These are phyloP conservation scores for Epinephelus malabaricus DNA, from an alignment of 2,797 vertebrate genomes.

Conservation along the genomic window DNA sequence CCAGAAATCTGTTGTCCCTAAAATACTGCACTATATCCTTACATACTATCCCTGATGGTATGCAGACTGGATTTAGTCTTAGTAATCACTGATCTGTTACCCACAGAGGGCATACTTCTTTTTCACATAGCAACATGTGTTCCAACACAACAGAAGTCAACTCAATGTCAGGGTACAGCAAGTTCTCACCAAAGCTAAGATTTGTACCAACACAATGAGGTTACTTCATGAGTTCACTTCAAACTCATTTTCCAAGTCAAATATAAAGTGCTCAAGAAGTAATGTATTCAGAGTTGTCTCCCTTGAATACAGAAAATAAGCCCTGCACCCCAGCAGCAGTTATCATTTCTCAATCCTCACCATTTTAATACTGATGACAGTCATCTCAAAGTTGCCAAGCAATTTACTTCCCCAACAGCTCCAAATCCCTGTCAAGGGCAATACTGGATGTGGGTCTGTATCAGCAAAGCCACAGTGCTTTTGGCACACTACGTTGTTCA, in stretches of 20 bases:
- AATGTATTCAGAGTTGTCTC: constrained; percentile 3
- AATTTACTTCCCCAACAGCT: constrained; percentile 35
- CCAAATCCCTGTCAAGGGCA: constrained; percentile 32
- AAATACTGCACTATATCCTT: neutral
- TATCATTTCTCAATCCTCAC: constrained; percentile 9
- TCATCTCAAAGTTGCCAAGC: constrained; percentile 21
- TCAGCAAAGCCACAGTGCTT: constrained; percentile 32
- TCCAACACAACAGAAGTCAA: neutral
- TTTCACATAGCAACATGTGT: neutral
- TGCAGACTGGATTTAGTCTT: neutral
- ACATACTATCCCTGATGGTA: neutral
- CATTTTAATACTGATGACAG: constrained; percentile 38
- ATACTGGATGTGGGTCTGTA: constrained; percentile 14
- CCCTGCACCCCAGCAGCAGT: neutral
- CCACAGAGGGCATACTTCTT: neutral
- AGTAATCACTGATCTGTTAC: constrained; percentile 13
- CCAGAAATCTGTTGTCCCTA: neutral
- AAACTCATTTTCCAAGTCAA: neutral
- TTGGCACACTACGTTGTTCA: constrained; percentile 21
- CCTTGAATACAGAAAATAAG: constrained; percentile 16
- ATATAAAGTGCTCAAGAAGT: neutral
- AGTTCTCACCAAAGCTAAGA: neutral
- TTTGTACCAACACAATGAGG: neutral
- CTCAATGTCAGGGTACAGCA: neutral
- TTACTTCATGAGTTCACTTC: constrained; percentile 3